These are phyloP conservation scores for Forpus xanthops DNA, from an alignment of 2,797 vertebrate species.

Conservation along the genomic window DNA sequence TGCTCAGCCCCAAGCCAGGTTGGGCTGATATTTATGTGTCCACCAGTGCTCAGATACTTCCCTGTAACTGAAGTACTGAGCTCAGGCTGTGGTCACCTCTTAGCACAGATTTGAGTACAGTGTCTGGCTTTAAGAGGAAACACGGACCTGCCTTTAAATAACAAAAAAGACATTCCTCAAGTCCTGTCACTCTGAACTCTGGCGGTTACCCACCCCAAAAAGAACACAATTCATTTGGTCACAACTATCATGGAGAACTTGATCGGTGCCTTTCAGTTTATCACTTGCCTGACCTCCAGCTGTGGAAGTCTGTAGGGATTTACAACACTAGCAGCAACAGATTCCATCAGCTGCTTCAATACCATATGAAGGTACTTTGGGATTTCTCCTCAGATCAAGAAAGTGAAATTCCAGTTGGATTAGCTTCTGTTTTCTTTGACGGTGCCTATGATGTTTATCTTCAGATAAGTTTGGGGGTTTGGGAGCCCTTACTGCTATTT, in stretches of 20 bases:
- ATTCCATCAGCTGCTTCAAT: conserved; percentile 11
- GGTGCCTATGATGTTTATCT: conserved; percentile 58
- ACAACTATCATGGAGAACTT: not conserved
- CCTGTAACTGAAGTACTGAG: not conserved
- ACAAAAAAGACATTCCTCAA: not conserved
- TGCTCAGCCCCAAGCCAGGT: not conserved
- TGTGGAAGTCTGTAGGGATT: not conserved
- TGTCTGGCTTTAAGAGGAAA: not conserved
- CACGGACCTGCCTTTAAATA: not conserved
- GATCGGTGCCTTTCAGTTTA: conserved; percentile 42
- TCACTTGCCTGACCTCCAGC: conserved; percentile 13
- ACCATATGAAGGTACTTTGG: not conserved
- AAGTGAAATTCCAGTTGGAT: conserved; percentile 22
- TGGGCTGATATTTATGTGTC: not conserved
- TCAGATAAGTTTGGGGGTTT: conserved; percentile 27
- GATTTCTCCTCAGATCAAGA: conserved; percentile 34
- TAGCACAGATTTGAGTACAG: not conserved
- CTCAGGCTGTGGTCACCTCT: not conserved
- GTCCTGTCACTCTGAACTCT: not conserved
- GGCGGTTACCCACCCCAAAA: not conserved
- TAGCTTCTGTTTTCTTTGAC: conserved; percentile 47
- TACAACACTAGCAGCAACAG: not conserved
- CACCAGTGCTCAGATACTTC: not conserved
- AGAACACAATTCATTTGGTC: not conserved
- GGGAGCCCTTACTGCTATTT: conserved; percentile 33